Base-by-base conservation (phyloP, 2,888 invertebrate species). In the Drosophila antonietae region DNA sequence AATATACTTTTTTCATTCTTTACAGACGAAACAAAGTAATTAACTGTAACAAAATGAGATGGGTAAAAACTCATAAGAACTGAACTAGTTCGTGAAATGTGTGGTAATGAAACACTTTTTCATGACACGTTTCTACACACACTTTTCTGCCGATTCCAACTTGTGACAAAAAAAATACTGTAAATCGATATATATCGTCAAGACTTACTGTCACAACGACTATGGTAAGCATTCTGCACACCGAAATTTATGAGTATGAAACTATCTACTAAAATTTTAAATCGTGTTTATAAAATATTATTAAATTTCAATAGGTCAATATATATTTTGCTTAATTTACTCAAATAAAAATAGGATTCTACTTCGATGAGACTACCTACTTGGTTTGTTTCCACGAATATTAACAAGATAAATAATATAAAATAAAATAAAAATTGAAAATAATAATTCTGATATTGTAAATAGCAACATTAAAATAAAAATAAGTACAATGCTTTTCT, bases 1-100 rank as follows among this genome's bases (percentile, higher is more conserved):
- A 68, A 71, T 60, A 65, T 43, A 52, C 52, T 82, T 75, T 72
- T 71, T 67, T 71, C 78, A 70, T 75, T 73, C 80, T 72, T 67
- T 53, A 31, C 49, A 75, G 65, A 64, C 49, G 57, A 60, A 63
- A 46, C 73, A 75, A 78, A 72, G 78, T 63, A 72, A 78, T 57
- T 58, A 49, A 73, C 62, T 69, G 70, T 56, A 63, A 63, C 63
- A 43, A 33, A 37, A 55, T 47, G 59, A 46, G 51, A 74, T 67
- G 28, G 18, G n/a, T 46, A 46, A 33, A 15, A 35, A 20, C 46
- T 46, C 55, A 49, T 9, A 59, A 46, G 44, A 73, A 37, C 35
- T 35, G 73, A 76, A 31, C 56, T 9, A 59, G 73, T 70, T 73
- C 76, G 33, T 7, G 46, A 53, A 56, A 64, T 59, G 43, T 12